Percentiles rank a stretch among this genome's conserved stretches.
Evolutionary conservation across 1,140 invertebrate species (phyloP).

Genomic region (Rhyacophila brunnea): DNA sequence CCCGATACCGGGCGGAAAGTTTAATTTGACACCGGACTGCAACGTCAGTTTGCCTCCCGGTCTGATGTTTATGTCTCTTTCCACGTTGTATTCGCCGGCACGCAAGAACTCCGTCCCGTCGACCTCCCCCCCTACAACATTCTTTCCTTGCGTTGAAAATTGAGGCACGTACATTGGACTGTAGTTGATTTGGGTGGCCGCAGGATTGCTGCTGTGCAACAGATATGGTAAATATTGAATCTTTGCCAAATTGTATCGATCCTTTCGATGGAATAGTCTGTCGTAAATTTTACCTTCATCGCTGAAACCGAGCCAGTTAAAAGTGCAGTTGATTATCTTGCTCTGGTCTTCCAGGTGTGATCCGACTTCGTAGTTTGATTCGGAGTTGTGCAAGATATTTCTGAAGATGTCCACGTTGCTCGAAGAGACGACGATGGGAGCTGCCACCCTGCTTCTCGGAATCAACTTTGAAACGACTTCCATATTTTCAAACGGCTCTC

Average conservation of each 20-base stretch:
- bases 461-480: slow-evolving; percentile 69
- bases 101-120: slow-evolving; percentile 78
- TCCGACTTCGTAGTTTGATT: slow-evolving; percentile 90
- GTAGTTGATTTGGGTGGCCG: slow-evolving; percentile 71
- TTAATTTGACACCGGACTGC: slow-evolving; percentile 82
- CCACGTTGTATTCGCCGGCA: slow-evolving; percentile 80
- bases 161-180: slow-evolving; percentile 73
- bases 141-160: slow-evolving; percentile 66
- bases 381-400: slow-evolving; percentile 91
- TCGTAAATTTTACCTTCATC: slow-evolving; percentile 78
- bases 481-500: slow-evolving; percentile 77
- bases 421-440: slow-evolving; percentile 84
- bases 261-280: slow-evolving; percentile 84
- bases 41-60: slow-evolving; percentile 85
- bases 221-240: slow-evolving; percentile 84
- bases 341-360: slow-evolving; percentile 94
- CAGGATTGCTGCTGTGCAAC: slow-evolving; percentile 79
- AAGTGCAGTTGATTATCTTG: slow-evolving; percentile 88
- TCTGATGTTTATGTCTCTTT: slow-evolving; percentile 87
- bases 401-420: slow-evolving; percentile 87
- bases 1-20: slow-evolving; percentile 87
- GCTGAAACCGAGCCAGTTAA: slow-evolving; percentile 87
- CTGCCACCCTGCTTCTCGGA: slow-evolving; percentile 84
- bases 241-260: slow-evolving; percentile 88
- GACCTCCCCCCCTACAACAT: slow-evolving; percentile 83